Conservation (phyloP, 2,797 vertebrate species). For the Emys orbicularis region DNA sequence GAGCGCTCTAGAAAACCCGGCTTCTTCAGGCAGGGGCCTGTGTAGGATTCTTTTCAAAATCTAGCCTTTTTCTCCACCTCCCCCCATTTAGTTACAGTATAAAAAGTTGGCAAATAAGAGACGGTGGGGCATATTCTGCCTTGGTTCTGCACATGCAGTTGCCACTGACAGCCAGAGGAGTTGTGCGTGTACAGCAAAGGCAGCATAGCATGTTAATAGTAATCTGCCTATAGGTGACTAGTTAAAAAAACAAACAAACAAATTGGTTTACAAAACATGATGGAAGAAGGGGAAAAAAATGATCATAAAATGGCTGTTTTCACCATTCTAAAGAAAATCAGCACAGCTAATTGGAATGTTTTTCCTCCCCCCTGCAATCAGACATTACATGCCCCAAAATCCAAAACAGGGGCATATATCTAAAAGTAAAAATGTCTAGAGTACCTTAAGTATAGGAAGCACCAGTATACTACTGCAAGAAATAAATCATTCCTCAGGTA, state of each 20-base stretch:
- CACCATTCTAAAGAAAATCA: neutral
- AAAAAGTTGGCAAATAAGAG: neutral
- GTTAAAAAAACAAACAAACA: neutral
- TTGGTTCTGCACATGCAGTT: neutral
- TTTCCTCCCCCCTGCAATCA: neutral
- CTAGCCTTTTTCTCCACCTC: neutral
- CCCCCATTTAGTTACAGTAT: neutral
- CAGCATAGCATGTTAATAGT: rapidly evolving
- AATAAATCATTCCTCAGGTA: neutral
- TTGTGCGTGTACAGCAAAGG: rapidly evolving
- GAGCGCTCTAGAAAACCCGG: neutral
- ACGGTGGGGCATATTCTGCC: neutral
- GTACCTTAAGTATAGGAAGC: neutral
- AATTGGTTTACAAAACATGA: neutral
- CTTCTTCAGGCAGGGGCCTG: rapidly evolving
- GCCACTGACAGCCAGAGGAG: neutral
- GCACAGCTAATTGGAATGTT: neutral
- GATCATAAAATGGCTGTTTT: rapidly evolving
- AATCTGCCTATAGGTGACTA: rapidly evolving
- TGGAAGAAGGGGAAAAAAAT: rapidly evolving
- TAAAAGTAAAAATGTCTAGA: neutral
- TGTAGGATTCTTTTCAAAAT: neutral
- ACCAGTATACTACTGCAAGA: neutral
- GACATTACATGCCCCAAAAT: too few species aligned
- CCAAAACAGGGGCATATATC: neutral